Evolutionary conservation across 2,113 vertebrate species (phyloP).

Genomic region (Geococcyx californianus): DNA sequence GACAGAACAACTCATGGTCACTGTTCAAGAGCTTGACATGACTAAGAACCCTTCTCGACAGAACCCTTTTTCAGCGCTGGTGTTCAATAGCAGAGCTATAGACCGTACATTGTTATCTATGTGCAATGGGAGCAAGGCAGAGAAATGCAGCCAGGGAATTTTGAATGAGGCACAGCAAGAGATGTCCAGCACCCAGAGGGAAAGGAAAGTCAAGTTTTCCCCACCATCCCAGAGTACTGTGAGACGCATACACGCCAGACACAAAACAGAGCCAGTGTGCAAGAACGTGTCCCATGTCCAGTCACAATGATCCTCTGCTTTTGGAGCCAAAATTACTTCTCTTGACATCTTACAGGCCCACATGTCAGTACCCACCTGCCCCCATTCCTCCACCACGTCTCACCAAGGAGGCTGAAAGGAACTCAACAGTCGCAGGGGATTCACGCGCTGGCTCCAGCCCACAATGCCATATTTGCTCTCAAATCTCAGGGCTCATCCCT

Average conservation of each 20-base stretch:
- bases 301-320: neutral
- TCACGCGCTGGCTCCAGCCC: neutral
- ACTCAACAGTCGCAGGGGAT: neutral
- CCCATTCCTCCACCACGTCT: neutral
- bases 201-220: neutral
- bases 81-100: neutral
- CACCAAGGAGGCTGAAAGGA: neutral
- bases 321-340: neutral
- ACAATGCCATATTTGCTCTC: neutral
- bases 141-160: neutral
- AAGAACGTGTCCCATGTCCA: no score
- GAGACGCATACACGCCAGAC: neutral
- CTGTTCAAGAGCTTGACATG: neutral
- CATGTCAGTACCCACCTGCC: neutral
- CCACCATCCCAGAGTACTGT: neutral
- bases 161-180: neutral
- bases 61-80: neutral
- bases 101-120: neutral
- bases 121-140: no score
- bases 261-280: neutral
- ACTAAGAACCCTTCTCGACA: neutral
- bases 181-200: neutral
- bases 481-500: neutral
- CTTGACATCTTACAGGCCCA: neutral
- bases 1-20: neutral